A percentile compares a stretch with the other conserved stretches of the same genome.
Conservation (phyloP, 2,888 invertebrate genomes). For the Apeira syringaria region DNA sequence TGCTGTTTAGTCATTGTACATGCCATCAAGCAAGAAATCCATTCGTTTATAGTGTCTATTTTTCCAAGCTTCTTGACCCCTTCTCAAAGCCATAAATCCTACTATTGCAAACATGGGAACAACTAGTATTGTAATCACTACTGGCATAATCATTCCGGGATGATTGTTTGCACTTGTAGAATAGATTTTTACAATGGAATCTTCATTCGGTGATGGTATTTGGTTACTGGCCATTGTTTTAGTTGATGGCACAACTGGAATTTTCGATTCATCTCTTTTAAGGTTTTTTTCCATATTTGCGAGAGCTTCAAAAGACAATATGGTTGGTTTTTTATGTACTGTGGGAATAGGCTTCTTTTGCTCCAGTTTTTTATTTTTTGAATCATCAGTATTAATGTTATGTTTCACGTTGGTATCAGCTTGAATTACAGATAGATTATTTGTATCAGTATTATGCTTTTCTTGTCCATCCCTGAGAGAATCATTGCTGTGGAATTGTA, state of each 20-base stretch:
- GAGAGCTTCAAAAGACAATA: constrained; percentile 54
- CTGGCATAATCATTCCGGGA: constrained; percentile 88
- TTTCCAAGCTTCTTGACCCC: constrained; percentile 92
- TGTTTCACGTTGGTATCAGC: background rate
- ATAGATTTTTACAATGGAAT: constrained; percentile 34
- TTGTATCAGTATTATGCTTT: constrained; percentile 16
- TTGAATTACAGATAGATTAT: constrained; percentile 14
- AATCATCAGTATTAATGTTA: background rate
- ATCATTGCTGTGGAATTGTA: background rate
- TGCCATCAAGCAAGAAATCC: constrained; percentile 95
- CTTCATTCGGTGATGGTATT: constrained; percentile 41
- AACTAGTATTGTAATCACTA: constrained; percentile 88
- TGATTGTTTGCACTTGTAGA: constrained; percentile 53
- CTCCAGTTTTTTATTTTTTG: constrained; percentile 14
- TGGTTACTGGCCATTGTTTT: constrained; percentile 40
- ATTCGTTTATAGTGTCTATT: constrained; percentile 93
- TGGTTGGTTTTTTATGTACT: constrained; percentile 53
- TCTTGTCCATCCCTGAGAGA: background rate
- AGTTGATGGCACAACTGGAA: constrained; percentile 38
- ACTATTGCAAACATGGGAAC: constrained; percentile 89
- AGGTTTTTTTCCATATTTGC: constrained; percentile 41
- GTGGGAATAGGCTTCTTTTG: constrained; percentile 28
- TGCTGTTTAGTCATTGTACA: constrained; percentile 89
- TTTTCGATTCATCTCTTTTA: constrained; percentile 28
- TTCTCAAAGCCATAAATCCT: constrained; percentile 86